A percentile compares a stretch with the other conserved stretches of the same genome.
Evolutionary conservation across 2,888 invertebrate genomes (phyloP).

Genomic region (Trissolcus brochymenae): DNA sequence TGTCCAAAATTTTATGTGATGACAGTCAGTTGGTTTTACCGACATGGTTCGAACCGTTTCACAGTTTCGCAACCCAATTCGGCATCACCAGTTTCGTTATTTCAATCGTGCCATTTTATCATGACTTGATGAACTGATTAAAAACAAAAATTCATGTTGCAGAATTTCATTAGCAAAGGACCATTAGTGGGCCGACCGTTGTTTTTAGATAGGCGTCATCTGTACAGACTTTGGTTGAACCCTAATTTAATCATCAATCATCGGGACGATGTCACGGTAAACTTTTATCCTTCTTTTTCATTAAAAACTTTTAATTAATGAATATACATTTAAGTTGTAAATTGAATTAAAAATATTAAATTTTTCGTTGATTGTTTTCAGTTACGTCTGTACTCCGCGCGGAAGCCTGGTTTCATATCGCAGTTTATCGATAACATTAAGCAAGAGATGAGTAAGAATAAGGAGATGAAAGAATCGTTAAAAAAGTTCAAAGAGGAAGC

Average conservation of each 20-base stretch:
- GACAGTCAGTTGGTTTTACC: too few species aligned
- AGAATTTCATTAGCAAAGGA: constrained; percentile 18
- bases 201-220: constrained; percentile 1
- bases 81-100: too few species aligned
- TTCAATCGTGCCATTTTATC: not conserved
- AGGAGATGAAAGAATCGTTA: constrained; percentile 98
- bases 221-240: constrained; percentile 1
- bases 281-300: not conserved
- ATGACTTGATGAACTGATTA: not conserved
- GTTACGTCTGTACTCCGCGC: constrained; percentile 76
- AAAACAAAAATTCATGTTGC: not conserved
- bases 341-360: too few species aligned
- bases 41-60: too few species aligned
- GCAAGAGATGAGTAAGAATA: constrained; percentile 96
- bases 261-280: not conserved
- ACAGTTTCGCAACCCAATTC: too few species aligned
- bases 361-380: constrained; percentile 59
- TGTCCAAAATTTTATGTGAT: too few species aligned
- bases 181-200: not conserved
- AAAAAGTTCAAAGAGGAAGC: constrained; percentile 97
- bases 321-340: too few species aligned
- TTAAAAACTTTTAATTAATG: too few species aligned
- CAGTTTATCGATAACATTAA: constrained; percentile 93
- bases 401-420: constrained; percentile 87
- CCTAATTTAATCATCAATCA: not conserved